Conservation (phyloP, 1,140 invertebrate species). For the Wasmannia auropunctata region DNA sequence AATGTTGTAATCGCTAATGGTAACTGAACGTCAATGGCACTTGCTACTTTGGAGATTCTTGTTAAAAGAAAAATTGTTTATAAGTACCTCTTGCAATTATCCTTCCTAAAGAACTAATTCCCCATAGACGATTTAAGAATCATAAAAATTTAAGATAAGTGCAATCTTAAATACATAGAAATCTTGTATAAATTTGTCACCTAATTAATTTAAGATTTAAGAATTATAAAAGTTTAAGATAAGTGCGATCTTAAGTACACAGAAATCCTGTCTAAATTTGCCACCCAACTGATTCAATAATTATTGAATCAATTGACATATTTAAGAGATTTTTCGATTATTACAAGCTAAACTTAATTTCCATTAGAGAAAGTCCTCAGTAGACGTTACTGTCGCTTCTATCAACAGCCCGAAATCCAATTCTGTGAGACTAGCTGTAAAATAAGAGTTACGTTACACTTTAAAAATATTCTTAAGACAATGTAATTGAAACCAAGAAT, state of each 20-base stretch:
- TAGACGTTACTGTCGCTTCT: slow-evolving; percentile 90
- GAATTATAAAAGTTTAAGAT: slow-evolving; percentile 14
- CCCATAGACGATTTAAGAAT: slow-evolving; percentile 2
- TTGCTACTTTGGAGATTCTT: slow-evolving; percentile 28
- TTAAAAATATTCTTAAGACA: neutral
- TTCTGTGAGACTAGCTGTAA: slow-evolving; percentile 91
- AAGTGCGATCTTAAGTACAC: neutral
- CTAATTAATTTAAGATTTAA: neutral
- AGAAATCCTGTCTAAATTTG: neutral
- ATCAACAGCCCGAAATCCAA: slow-evolving; percentile 93
- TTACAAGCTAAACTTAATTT: slow-evolving; percentile 19
- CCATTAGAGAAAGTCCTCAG: slow-evolving; percentile 85
- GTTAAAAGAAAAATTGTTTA: slow-evolving; percentile 5
- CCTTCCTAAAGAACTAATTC: neutral
- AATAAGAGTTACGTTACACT: slow-evolving; percentile 1
- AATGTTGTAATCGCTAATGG: neutral
- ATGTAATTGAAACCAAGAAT: slow-evolving; percentile 2
- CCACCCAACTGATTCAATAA: neutral
- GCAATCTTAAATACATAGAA: neutral
- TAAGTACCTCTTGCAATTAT: neutral
- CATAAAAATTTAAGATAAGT: slow-evolving; percentile 5
- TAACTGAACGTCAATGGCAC: slow-evolving; percentile 14
- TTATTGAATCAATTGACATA: neutral
- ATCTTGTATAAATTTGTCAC: neutral
- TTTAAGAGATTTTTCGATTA: slow-evolving; percentile 4